phyloP scores from a whole-genome alignment of 2,797 vertebrate species.

The Brachyrhaphis roseni region DNA sequence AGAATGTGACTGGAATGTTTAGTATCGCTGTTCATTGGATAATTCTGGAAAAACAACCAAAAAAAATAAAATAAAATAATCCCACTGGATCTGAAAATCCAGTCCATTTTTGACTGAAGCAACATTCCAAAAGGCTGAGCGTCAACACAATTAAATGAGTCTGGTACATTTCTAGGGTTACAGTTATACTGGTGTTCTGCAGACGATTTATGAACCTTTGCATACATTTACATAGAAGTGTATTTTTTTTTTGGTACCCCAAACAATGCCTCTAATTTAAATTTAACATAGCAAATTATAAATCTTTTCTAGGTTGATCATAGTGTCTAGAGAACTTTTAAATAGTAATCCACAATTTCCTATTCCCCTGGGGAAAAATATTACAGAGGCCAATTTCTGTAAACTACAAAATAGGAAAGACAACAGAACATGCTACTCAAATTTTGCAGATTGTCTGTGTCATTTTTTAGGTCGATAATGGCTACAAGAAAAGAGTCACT shows the following conservation, averaged over 20 bases:
- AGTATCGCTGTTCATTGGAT: slow-evolving; percentile 56
- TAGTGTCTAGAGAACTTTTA: background rate
- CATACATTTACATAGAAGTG: background rate
- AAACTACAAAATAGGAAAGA: background rate
- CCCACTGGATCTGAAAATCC: slow-evolving; percentile 29
- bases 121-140: background rate
- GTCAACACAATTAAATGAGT: background rate
- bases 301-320: background rate
- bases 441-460: background rate
- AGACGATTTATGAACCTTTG: background rate
- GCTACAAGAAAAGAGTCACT: background rate
- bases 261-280: background rate
- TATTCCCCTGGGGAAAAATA: background rate
- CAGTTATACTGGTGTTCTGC: background rate
- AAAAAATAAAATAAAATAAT: background rate
- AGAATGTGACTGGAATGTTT: slow-evolving; percentile 47
- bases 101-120: slow-evolving; percentile 18
- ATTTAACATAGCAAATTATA: background rate
- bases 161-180: background rate
- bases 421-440: background rate
- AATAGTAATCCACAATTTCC: background rate
- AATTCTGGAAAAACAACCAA: slow-evolving; percentile 38
- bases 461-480: background rate
- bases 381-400: background rate
- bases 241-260: background rate